Evolutionary conservation across 1,140 invertebrate species (phyloP), one percentile per base, ranked within the genome.

Genomic region (Dendroctonus ponderosae): DNA sequence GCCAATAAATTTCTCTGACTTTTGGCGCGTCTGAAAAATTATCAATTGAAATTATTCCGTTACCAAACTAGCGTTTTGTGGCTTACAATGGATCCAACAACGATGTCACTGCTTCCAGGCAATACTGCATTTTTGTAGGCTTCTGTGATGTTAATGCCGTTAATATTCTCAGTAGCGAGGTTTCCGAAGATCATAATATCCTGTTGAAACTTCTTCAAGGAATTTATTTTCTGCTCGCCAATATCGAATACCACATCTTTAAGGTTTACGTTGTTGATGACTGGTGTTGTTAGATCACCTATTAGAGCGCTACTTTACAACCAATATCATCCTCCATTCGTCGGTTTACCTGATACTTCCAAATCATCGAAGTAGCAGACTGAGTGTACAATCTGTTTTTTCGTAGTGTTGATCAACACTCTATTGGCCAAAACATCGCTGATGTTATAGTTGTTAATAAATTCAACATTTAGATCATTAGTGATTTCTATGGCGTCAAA

Each of bases 161-260:
- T 76, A 7, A 76, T 38, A n/a, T 58, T 56, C 11, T 71, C 69
- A 49, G 70, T 62, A 41, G 43, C 52, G 7, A 72, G 64, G 62
- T 77, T 71, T 39, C 73, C 74, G 41, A 60, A 50, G 14, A 77
- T 67, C 7, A 61, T 48, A 11, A 77, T 5, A 49, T 69, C 44
- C 49, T 73, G 52, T 9, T 41, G 42, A 43, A 77, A 76, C 14
- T 58, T 66, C 58, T 77, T 77, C 11, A 50, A 44, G 44, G 62
- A 52, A 15, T 26, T 15, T 11, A 76, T 72, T 40, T 62, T 66
- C 68, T 73, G 71, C 38, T 60, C 48, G 26, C 50, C 70, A 6
- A 69, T 53, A 67, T 76, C 75, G 57, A 72, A 72, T 44, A 77
- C 70, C 5, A 76, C 61, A 63, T 77, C 67, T 37, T 70, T 56